Evolutionary conservation across 64 coral and sea anemone genomes (phyloP).

Genomic region (Platygyra sinensis): DNA sequence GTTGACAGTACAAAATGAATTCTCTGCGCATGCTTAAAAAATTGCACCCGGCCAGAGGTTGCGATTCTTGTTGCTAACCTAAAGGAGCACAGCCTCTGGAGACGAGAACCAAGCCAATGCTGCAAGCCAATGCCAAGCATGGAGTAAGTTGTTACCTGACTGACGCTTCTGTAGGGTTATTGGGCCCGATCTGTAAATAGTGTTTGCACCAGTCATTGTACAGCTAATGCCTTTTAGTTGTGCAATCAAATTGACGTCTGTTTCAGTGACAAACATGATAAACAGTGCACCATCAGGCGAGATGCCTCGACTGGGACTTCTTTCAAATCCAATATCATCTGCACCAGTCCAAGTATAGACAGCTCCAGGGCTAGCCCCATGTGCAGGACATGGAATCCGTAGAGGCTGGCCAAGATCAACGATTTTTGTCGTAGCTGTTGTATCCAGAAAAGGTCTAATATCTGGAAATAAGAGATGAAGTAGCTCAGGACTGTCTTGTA

Average conservation of each 20-base stretch:
- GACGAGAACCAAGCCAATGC: too few relatives aligned
- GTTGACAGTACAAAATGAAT: too few relatives aligned
- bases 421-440: accelerated
- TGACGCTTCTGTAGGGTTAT: neutral
- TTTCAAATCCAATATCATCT: neutral
- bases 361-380: neutral
- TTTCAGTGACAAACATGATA: conserved; percentile 15
- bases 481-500: neutral
- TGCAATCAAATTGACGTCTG: neutral
- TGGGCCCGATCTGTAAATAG: neutral
- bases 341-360: neutral
- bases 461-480: neutral
- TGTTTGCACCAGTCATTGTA: conserved; percentile 18
- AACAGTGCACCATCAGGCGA: conserved; percentile 20
- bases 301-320: neutral
- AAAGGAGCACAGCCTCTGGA: too few relatives aligned
- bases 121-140: neutral
- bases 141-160: neutral
- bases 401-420: neutral
- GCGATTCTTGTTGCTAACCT: too few relatives aligned
- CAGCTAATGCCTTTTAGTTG: conserved; percentile 6
- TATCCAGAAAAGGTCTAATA: neutral
- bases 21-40: too few relatives aligned
- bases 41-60: too few relatives aligned
- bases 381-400: neutral